Evolutionary conservation across 2,113 vertebrate species (phyloP), one percentile per base, ranked within the genome.

Genomic region (Merops nubicus): DNA sequence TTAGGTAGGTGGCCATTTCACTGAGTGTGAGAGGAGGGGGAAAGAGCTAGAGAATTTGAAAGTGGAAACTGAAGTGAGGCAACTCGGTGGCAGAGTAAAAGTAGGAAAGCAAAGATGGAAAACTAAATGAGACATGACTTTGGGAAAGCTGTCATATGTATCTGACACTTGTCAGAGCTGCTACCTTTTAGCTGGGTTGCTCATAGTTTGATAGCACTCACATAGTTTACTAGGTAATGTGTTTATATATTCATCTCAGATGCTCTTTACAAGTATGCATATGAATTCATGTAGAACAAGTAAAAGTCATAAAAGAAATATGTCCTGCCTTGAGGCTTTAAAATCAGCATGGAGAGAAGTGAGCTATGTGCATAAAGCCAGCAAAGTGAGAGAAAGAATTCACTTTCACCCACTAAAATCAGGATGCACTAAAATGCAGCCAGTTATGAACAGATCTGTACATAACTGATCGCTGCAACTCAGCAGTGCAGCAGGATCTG

Each of bases 261-360:
- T 80, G 42, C 40, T 36, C 42, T 83, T 83, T 36, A 62, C 36
- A 48, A 83, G 26, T 51, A 43, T 63, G 59, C 50, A 21, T 85
- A 56, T 47, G 72, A 91, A 83, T 80, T 75, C n/a, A 83, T 81
- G 59, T 59, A 88, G 70, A 96, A 76, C 67, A 82, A 89, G 26
- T 89, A 77, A 62, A 85, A 83, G 78, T 79, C 34, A 59, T 88
- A 54, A 85, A 95, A 93, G 33, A 94, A 83, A 29, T 45, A 45
- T 40, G 59, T 91, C 31, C 70, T 92, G 54, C 78, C 67, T 81
- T 31, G 42, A 47, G 72, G 38, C 72, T 54, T 90, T 93, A 77
- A 88, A 96, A 83, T 88, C 67, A 42, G 0, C 5, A 11, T 77
- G 29, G 33, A 14, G 62, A 85, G 63, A 85, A 85, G n/a, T 0